Conservation (phyloP, 2,113 vertebrate genomes). For the Ameiurus melas region DNA sequence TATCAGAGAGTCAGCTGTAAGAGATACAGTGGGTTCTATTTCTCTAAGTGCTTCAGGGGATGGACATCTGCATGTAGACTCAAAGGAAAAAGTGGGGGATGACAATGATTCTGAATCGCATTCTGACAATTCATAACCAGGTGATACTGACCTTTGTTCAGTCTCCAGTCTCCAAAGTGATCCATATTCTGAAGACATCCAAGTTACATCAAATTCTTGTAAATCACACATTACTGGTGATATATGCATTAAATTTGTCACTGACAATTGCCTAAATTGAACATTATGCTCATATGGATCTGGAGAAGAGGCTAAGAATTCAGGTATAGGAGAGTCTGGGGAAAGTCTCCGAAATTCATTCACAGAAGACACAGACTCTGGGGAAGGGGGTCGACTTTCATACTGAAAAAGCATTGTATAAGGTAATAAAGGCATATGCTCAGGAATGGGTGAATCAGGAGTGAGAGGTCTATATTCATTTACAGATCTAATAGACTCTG, state of each 20-base stretch:
- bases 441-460: slow-evolving; percentile 61
- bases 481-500: slow-evolving; percentile 59
- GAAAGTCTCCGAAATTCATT: slow-evolving; percentile 47
- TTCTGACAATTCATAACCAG: slow-evolving; percentile 53
- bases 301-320: slow-evolving; percentile 50
- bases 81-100: slow-evolving; percentile 17
- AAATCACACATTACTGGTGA: slow-evolving; percentile 44
- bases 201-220: slow-evolving; percentile 20
- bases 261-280: background rate
- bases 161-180: slow-evolving; percentile 3
- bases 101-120: slow-evolving; percentile 26
- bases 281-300: slow-evolving; percentile 13
- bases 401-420: background rate
- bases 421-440: slow-evolving; percentile 45
- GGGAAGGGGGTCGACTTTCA: slow-evolving; percentile 36
- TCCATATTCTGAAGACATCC: slow-evolving; percentile 1
- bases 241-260: background rate
- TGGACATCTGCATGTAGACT: slow-evolving; percentile 41
- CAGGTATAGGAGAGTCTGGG: slow-evolving; percentile 49
- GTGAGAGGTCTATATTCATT: slow-evolving; percentile 57
- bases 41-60: slow-evolving; percentile 60
- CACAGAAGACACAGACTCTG: slow-evolving; percentile 33
- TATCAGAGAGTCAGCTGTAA: slow-evolving; percentile 52
- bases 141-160: slow-evolving; percentile 60
- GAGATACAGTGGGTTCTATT: slow-evolving; percentile 53